phyloP scores from a whole-genome alignment of 2,113 vertebrate species.

The Trogon surrucura region DNA sequence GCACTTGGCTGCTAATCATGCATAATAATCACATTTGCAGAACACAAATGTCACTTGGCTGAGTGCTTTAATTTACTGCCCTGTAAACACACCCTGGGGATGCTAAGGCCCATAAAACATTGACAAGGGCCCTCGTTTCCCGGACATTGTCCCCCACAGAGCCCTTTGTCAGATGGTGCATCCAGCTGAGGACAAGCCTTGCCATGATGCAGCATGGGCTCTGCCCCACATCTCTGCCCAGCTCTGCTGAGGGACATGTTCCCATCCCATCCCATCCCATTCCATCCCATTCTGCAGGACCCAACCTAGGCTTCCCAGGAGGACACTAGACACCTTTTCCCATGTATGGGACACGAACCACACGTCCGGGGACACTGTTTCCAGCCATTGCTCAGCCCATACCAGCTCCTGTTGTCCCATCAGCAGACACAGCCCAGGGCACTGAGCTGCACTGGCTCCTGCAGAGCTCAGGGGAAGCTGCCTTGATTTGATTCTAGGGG shows the following conservation, averaged over 20 bases:
- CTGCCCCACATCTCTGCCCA: not conserved
- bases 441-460: accelerated
- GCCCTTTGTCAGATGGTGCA: not conserved
- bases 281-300: not conserved
- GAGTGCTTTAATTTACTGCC: conserved; percentile 73
- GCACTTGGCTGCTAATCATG: conserved; percentile 74
- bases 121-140: conserved; percentile 42
- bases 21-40: conserved; percentile 73
- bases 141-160: not conserved
- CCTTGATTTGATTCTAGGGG: accelerated
- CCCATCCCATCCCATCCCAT: no score
- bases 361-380: not conserved
- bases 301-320: not conserved
- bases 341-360: accelerated
- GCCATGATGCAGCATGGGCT: accelerated
- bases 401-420: not conserved
- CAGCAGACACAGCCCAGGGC: accelerated
- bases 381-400: not conserved
- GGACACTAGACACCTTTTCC: not conserved
- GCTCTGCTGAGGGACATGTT: accelerated
- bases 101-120: conserved; percentile 61
- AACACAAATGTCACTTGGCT: conserved; percentile 74
- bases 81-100: conserved; percentile 66
- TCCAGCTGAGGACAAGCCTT: not conserved
- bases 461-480: not conserved